Evolutionary conservation across 2,113 vertebrate genomes (phyloP).

Genomic region (Oryzias celebensis): DNA sequence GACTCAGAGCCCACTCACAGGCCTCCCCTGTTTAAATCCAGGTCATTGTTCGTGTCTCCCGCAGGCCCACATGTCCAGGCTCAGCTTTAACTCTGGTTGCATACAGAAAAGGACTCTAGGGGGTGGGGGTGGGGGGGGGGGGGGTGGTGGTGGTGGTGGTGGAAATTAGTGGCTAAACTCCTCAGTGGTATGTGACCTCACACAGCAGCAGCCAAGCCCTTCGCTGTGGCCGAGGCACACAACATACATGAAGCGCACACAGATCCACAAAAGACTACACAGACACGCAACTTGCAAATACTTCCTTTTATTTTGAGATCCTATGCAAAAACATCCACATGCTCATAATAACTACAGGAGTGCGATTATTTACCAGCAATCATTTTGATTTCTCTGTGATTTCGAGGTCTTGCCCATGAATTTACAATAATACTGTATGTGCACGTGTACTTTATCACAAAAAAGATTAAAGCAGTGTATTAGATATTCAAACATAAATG

Average conservation of each 20-base stretch:
- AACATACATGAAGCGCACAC: slow-evolving; percentile 3
- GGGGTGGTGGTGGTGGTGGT: slow-evolving; percentile 29
- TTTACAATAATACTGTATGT: slow-evolving; percentile 50
- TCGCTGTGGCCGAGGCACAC: not conserved
- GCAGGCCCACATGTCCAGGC: slow-evolving; percentile 16
- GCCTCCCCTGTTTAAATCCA: too few species aligned
- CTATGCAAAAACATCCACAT: slow-evolving; percentile 41
- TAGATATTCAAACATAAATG: slow-evolving; percentile 32
- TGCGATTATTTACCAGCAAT: slow-evolving; percentile 53
- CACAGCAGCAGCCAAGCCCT: slow-evolving; percentile 16
- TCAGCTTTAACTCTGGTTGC: slow-evolving; percentile 38
- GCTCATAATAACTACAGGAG: slow-evolving; percentile 43
- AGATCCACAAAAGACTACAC: not conserved
- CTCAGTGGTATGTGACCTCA: slow-evolving; percentile 63
- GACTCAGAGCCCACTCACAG: not conserved
- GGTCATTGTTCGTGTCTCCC: not conserved
- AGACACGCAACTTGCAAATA: slow-evolving; percentile 9
- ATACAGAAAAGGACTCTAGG: slow-evolving; percentile 17
- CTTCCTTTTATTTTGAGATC: slow-evolving; percentile 65
- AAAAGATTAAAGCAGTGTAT: slow-evolving; percentile 33
- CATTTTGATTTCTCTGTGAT: slow-evolving; percentile 48
- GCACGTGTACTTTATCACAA: not conserved
- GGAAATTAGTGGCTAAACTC: slow-evolving; percentile 46
- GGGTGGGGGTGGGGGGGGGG: slow-evolving; percentile 8
- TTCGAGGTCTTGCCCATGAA: slow-evolving; percentile 26